Percentiles rank a stretch among this genome's conserved stretches.
Conservation (phyloP, 2,888 invertebrate genomes). For the Serrognathus titanus region DNA sequence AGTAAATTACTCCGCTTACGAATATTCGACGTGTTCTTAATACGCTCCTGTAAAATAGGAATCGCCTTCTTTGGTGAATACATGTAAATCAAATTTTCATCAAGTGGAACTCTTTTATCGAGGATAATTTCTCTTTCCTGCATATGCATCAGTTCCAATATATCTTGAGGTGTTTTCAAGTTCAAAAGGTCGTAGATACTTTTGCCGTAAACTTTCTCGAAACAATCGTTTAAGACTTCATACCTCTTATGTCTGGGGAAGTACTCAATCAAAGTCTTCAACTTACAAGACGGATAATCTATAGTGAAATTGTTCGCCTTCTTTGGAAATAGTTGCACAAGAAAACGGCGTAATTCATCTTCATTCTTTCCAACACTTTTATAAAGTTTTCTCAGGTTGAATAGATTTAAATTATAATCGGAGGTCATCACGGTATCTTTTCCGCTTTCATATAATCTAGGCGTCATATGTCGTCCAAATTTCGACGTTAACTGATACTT, state of each 20-base stretch:
- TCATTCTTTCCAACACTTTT: slow-evolving; percentile 6
- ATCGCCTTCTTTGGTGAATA: slow-evolving; percentile 4
- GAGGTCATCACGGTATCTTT: slow-evolving; percentile 8
- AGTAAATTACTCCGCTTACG: background rate
- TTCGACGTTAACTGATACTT: slow-evolving; percentile 3
- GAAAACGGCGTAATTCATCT: slow-evolving; percentile 8
- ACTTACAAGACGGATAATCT: background rate
- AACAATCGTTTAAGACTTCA: background rate
- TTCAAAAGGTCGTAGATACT: background rate
- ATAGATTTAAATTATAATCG: background rate
- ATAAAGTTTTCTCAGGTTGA: slow-evolving; percentile 8
- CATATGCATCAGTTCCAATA: slow-evolving; percentile 1
- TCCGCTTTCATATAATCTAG: slow-evolving; percentile 11
- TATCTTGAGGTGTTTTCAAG: too few species aligned
- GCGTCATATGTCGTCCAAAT: slow-evolving; percentile 15
- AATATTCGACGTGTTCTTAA: slow-evolving; percentile 1
- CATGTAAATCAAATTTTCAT: slow-evolving; percentile 4
- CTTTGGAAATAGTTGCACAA: slow-evolving; percentile 11
- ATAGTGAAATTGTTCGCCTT: background rate
- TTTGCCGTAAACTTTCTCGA: slow-evolving; percentile 5
- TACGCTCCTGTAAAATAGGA: slow-evolving; percentile 5
- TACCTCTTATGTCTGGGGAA: background rate
- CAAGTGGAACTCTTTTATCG: background rate
- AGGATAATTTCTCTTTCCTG: slow-evolving; percentile 4
- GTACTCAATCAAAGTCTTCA: background rate